phyloP scores from a whole-genome alignment of 2,797 vertebrate genomes.

The Chaetophractus vellerosus region DNA sequence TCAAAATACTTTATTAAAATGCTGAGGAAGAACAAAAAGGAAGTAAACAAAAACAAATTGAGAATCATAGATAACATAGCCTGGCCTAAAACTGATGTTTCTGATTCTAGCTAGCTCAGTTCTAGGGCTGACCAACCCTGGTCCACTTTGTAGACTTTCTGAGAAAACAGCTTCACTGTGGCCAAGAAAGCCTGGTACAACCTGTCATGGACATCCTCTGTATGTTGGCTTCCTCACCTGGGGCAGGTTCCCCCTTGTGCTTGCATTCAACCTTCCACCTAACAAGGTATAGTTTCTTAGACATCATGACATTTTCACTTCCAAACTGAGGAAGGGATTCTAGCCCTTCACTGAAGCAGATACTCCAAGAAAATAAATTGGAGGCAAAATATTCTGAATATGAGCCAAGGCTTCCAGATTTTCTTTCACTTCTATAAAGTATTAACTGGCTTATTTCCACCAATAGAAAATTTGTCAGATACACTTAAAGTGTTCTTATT shows the following conservation, averaged over 20 bases:
- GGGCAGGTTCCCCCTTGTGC: neutral
- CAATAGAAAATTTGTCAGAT: neutral
- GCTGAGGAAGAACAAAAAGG: neutral
- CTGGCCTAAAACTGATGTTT: neutral
- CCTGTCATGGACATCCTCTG: neutral
- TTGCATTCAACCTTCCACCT: neutral
- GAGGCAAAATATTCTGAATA: conserved; percentile 9
- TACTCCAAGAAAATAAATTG: neutral
- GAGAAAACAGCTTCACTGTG: neutral
- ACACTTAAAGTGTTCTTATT: neutral
- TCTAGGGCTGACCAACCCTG: neutral
- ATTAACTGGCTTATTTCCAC: neutral
- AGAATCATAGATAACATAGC: neutral
- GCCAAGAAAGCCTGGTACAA: neutral
- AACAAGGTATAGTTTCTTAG: neutral
- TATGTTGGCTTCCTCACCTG: neutral
- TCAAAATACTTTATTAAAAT: conserved; percentile 50
- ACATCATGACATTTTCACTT: neutral
- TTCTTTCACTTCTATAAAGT: neutral
- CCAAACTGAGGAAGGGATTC: neutral
- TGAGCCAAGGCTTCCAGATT: neutral
- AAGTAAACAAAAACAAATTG: conserved; percentile 35
- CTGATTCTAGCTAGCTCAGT: neutral
- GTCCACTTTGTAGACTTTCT: neutral
- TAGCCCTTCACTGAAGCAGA: neutral